Base-by-base conservation (phyloP, 1,140 invertebrate genomes). In the Drosophila subobscura region DNA sequence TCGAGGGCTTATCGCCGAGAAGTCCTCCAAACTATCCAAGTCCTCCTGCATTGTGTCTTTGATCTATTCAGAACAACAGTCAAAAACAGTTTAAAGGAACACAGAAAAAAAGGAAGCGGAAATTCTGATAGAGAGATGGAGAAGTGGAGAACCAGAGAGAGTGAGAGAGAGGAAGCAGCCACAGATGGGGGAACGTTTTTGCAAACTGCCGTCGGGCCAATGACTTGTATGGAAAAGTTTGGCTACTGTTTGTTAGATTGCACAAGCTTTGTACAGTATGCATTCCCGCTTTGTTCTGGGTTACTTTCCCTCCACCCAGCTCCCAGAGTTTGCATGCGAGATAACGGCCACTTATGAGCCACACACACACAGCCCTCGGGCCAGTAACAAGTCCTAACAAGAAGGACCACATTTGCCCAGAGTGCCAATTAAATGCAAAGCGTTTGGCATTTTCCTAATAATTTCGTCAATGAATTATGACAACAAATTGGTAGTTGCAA, bases 381-480 rank as follows among this genome's bases (percentile, higher is more conserved):
- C 74, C 51, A 41, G 67, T 51, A 54, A 37, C 63, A 63, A 79
- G 49, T 45, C 51, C 49, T 33, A 71, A 42, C 64, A 56, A 60
- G 55, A 37, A 37, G 27, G 42, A 60, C 61, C 56, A 75, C 60
- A 67, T 57, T 60, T 49, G 22, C 55, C 56, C 68, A 57, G 54
- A 56, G 49, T 67, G 72, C 79, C 79, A 84, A 84, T 84, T 84
- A 72, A 77, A 68, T 55, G 77, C 16, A 63, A 84, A 72, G 44
- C 47, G 66, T 40, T 49, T 66, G 66, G 44, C 55, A 44, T 74
- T 47, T 58, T 67, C 56, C 54, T 47, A 80, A 80, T 70, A 86
- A 80, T 80, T 64, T 74, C 59, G 67, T 81, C 81, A 81, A 85
- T 85, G 81, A 85, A 61, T 85, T 86, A 86, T 86, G 77, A 74